Evolutionary conservation across 1,140 invertebrate genomes (phyloP), one percentile per base, ranked within the genome.

Genomic region (Nylanderia fulva): DNA sequence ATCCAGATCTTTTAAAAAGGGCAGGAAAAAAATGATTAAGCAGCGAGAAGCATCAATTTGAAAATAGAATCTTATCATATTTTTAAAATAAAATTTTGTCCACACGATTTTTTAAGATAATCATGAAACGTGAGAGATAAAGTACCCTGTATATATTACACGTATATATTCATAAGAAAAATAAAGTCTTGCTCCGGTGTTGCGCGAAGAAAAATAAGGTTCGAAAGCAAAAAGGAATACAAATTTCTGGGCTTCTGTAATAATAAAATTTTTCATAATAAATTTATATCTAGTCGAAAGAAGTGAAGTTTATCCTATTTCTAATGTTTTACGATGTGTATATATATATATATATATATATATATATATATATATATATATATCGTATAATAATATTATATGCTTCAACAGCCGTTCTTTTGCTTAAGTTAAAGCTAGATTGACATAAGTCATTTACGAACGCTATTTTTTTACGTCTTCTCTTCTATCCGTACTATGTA

Each of bases 351-450:
- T 42, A 42, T 42, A 42, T 42, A 42, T 42, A 42, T 11, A 42
- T 42, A 42, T 5, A 42, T 42, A 42, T 42, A 42, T 42, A 42
- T 5, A 45, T 63, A 80, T 58, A 27, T 27, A 42, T 45, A 36
- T 48, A 27, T 36, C 4, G 13, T 68, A 48, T 48, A 68, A 58
- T 86, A 85, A 84, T 64, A 72, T 15, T 84, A 69, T 48, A 82
- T 82, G 45, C 45, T 48, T 48, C 45, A 88, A 69, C 86, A 79
- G 64, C 76, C 52, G 60, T 54, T 42, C 80, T 82, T 82, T 63
- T 85, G 45, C 29, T 56, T 77, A 64, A 88, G 36, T 84, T 88
- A 89, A 85, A 85, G 61, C 86, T 88, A 76, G 66, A 48, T 75
- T 68, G 60, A 68, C 58, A 48, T 29, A 24, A 8, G 52, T 79